Evolutionary conservation across 2,113 vertebrate species (phyloP).

Genomic region (Todiramphus chloris): DNA sequence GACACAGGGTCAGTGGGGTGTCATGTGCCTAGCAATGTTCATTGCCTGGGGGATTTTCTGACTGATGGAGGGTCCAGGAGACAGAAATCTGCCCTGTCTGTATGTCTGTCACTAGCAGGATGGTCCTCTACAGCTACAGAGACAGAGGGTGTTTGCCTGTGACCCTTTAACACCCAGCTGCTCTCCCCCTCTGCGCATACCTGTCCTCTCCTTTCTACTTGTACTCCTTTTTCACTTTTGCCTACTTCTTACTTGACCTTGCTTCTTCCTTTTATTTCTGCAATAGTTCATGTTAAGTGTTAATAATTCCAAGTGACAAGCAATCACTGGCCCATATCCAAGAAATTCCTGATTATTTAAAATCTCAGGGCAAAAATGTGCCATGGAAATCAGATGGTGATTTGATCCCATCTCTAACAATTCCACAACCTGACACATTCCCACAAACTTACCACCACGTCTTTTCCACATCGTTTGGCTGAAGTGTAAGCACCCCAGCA

Average conservation of each 20-base stretch:
- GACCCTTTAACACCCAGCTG: neutral
- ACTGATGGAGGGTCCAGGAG: accelerated
- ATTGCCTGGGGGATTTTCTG: neutral
- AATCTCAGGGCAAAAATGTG: neutral
- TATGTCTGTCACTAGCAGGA: neutral
- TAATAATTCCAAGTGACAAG: neutral
- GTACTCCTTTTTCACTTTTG: neutral
- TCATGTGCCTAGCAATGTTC: accelerated
- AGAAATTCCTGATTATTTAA: neutral
- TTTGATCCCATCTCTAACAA: neutral
- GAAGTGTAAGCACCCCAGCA: neutral
- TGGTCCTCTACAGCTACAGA: neutral
- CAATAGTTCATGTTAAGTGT: neutral
- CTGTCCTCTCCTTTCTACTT: neutral
- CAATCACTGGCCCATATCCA: neutral
- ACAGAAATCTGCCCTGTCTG: neutral
- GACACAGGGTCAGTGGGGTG: neutral
- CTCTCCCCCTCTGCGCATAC: neutral
- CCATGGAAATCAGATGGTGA: neutral
- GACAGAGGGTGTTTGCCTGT: neutral
- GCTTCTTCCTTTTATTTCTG: neutral
- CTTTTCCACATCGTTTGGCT: neutral
- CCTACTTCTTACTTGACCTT: neutral
- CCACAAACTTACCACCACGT: neutral
- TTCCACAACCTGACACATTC: neutral